Percentiles rank a stretch among this genome's conserved stretches.
Evolutionary conservation across 2,888 invertebrate genomes (phyloP).

Genomic region (Drosophila flavopinicola): DNA sequence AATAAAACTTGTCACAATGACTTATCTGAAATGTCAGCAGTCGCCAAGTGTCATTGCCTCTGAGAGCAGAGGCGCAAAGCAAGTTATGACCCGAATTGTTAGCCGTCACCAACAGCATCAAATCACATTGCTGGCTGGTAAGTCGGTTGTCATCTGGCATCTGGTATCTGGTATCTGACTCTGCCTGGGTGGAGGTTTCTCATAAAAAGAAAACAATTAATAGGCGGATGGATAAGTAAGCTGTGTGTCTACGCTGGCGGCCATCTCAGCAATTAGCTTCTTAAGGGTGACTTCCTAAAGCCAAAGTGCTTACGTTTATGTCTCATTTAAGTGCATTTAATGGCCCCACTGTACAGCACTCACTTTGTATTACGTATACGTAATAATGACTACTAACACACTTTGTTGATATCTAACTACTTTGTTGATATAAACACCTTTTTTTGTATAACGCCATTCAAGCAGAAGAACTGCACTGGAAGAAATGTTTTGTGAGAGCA

Average conservation of each 20-base stretch:
- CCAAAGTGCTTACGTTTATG: slow-evolving; percentile 36
- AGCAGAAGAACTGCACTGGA: slow-evolving; percentile 35
- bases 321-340: slow-evolving; percentile 23
- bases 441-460: slow-evolving; percentile 42
- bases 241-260: slow-evolving; percentile 36
- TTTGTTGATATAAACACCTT: slow-evolving; percentile 12
- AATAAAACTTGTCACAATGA: slow-evolving; percentile 65
- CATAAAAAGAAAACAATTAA: slow-evolving; percentile 68
- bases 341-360: slow-evolving; percentile 31
- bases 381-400: slow-evolving; percentile 43
- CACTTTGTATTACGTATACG: slow-evolving; percentile 9
- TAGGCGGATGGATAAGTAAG: slow-evolving; percentile 38
- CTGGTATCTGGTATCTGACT: slow-evolving; percentile 20
- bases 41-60: slow-evolving; percentile 73
- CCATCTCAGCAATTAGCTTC: slow-evolving; percentile 47
- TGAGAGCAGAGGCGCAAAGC: slow-evolving; percentile 55
- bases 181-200: slow-evolving; percentile 46
- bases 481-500: slow-evolving; percentile 8
- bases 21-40: slow-evolving; percentile 72
- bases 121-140: slow-evolving; percentile 12
- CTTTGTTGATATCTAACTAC: slow-evolving; percentile 24
- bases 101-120: slow-evolving; percentile 32
- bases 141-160: slow-evolving; percentile 2
- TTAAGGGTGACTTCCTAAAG: slow-evolving; percentile 69
- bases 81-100: slow-evolving; percentile 73